Evolutionary conservation across 2,797 vertebrate genomes (phyloP).

Genomic region (Notolepis coatsorum): DNA sequence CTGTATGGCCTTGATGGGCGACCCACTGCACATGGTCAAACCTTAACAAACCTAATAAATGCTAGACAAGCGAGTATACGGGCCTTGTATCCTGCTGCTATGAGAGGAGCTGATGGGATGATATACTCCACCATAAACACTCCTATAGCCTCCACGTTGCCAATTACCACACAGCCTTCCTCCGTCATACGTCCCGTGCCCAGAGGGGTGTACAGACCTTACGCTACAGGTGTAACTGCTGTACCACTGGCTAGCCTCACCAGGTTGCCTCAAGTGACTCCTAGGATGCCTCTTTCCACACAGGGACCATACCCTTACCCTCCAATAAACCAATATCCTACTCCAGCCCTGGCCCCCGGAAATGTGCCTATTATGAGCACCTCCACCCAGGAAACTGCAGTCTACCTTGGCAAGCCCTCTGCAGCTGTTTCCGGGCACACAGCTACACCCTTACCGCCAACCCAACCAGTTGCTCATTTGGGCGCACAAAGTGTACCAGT

Average conservation of each 20-base stretch:
- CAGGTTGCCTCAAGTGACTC: conserved; percentile 89
- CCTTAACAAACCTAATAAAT: conserved; percentile 86
- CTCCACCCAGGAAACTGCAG: conserved; percentile 85
- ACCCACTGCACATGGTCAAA: conserved; percentile 81
- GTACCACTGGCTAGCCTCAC: conserved; percentile 93
- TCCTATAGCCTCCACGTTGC: conserved; percentile 97
- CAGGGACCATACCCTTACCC: conserved; percentile 89
- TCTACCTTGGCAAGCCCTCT: conserved; percentile 92
- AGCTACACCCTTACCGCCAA: conserved; percentile 57
- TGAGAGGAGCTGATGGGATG: conserved; percentile 96
- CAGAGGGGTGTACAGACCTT: conserved; percentile 91
- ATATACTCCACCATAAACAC: conserved; percentile 99
- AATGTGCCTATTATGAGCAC: conserved; percentile 63
- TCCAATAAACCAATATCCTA: conserved; percentile 79
- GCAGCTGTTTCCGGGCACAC: conserved; percentile 63
- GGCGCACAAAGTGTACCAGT: conserved; percentile 53
- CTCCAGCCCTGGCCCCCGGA: conserved; percentile 70
- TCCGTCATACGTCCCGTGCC: conserved; percentile 91
- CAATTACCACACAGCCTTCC: conserved; percentile 97
- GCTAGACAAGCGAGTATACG: conserved; percentile 88
- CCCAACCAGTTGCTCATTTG: conserved; percentile 61
- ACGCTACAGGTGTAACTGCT: conserved; percentile 86
- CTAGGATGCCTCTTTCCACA: conserved; percentile 88
- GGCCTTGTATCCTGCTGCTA: conserved; percentile 91
- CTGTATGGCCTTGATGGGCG: conserved; percentile 91